Evolutionary conservation across 2,888 invertebrate genomes (phyloP).

Genomic region (Eledone cirrhosa): DNA sequence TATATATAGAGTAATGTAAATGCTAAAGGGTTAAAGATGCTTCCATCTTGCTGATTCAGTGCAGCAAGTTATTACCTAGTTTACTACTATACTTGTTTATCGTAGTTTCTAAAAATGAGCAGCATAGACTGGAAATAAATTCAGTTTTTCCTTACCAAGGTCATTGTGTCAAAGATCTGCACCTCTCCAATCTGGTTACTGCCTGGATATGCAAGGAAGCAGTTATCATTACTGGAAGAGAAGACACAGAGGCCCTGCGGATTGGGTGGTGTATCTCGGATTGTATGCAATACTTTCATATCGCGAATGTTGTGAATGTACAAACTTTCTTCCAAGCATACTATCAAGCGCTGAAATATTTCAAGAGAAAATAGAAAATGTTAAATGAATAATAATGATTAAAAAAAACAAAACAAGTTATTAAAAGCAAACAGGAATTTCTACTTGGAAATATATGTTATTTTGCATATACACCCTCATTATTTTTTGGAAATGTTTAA

Average conservation of each 20-base stretch:
- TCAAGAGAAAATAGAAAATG: constrained; percentile 27
- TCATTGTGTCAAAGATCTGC: constrained; percentile 92
- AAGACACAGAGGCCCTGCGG: constrained; percentile 90
- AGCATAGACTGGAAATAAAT: no score
- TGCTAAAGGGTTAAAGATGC: no score
- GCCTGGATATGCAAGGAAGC: constrained; percentile 96
- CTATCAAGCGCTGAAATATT: constrained; percentile 82
- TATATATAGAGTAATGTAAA: no score
- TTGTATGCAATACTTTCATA: constrained; percentile 97
- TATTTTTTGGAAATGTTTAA: no score
- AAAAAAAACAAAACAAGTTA: no score
- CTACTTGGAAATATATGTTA: no score
- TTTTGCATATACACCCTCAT: no score
- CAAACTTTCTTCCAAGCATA: constrained; percentile 95
- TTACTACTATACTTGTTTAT: no score
- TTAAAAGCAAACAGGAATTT: no score
- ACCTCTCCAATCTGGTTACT: constrained; percentile 93
- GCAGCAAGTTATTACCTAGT: no score
- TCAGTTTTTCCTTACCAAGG: constrained; percentile 73
- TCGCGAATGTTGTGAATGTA: constrained; percentile 98
- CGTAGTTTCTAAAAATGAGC: no score
- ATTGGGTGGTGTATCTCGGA: constrained; percentile 97
- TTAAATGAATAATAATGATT: background rate
- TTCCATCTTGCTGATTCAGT: no score
- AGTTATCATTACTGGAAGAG: constrained; percentile 87